These are phyloP conservation scores for Melospiza melodia DNA, from an alignment of 2,113 vertebrate species.

Conservation along the genomic window DNA sequence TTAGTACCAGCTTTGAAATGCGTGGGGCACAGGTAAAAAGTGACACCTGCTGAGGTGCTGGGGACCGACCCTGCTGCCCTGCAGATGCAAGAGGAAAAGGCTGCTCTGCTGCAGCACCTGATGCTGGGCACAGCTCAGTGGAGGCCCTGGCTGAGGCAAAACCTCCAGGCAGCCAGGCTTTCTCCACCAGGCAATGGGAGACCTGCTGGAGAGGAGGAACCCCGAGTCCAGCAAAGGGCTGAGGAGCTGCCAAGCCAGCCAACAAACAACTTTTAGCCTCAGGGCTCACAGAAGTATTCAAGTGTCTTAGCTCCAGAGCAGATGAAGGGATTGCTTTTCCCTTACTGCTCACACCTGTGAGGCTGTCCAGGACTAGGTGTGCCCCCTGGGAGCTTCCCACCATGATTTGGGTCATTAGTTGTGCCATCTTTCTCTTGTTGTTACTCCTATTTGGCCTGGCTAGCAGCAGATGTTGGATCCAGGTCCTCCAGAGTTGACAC, in stretches of 20 bases:
- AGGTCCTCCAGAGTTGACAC: background rate
- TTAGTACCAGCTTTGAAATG: background rate
- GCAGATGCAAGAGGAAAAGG: background rate
- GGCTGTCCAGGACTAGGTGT: background rate
- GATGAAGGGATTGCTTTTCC: background rate
- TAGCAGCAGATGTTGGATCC: background rate
- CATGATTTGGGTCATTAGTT: background rate
- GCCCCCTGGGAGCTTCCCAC: background rate
- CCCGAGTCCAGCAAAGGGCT: background rate
- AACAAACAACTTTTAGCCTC: background rate
- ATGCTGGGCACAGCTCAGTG: background rate
- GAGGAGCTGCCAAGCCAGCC: background rate
- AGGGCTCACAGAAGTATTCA: background rate
- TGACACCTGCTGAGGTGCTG: background rate
- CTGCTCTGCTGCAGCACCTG: background rate
- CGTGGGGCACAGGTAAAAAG: background rate
- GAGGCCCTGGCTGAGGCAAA: background rate
- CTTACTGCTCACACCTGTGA: background rate
- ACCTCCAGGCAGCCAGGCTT: background rate
- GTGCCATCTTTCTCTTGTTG: background rate
- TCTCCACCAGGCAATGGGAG: background rate
- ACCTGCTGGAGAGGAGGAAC: background rate
- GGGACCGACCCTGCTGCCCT: background rate
- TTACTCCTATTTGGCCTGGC: background rate
- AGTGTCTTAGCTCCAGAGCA: background rate